Base-by-base conservation (phyloP, 2,797 vertebrate species). In the Myripristis jacobus region DNA sequence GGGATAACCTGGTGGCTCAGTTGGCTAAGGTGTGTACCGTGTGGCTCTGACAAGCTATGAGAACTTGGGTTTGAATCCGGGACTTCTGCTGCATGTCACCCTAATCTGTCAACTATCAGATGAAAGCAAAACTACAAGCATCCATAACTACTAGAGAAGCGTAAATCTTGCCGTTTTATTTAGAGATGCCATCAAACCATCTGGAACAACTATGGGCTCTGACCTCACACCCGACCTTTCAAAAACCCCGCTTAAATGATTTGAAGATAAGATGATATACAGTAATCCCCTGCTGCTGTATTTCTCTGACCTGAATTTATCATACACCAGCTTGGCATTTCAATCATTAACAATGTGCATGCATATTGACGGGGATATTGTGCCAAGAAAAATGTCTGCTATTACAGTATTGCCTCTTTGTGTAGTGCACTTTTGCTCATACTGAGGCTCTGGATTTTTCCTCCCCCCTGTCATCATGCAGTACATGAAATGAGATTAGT, bases 401-500 rank as follows among this genome's bases (percentile, higher is more conserved):
- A 27, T 47, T 56, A 15, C 6, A 3, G 43, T 50, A 52, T 46
- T n/a, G 16, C 44, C n/a, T 18, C 8, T 46, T 46, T 46, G 9
- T n/a, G 18, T 1, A 46, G 44, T 19, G 13, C 21, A 24, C 19
- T 50, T 48, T 21, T 10, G 10, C n/a, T 4, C 25, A 24, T 48
- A 36, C 15, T 61, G 65, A 81, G 85, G 74, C 29, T 56, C 8
- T 4, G 46, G 46, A 48, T 51, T 34, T 2, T 61, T 60, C 53
- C 54, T 78, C 44, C 76, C 54, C 78, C 44, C 76, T 59, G 62
- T 79, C 77, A 70, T 71, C 6, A 2, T 51, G n/a, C n/a, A n/a
- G n/a, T n/a, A 52, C 1, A 11, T 29, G 46, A 60, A 43, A 62
- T 55, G 54, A 73, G 85, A 78, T 87, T 61, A 85, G 75, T 79